These are phyloP conservation scores for Octonoba sinensis DNA, from an alignment of 2,888 invertebrate species.

Conservation along the genomic window DNA sequence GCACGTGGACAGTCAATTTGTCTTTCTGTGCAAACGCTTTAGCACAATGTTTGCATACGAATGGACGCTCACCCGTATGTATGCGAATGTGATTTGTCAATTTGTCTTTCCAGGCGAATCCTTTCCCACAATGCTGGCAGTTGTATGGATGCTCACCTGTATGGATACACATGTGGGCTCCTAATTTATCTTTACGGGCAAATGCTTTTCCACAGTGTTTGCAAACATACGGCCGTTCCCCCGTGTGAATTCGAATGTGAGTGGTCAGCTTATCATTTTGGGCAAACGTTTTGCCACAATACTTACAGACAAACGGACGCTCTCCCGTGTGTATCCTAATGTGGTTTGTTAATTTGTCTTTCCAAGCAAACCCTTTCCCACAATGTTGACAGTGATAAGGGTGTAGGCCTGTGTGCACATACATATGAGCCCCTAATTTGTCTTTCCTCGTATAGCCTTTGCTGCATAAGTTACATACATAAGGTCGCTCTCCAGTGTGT, in stretches of 20 bases:
- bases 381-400: slow-evolving; percentile 75
- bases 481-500: slow-evolving; percentile 74
- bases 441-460: slow-evolving; percentile 61
- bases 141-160: slow-evolving; percentile 72
- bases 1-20: slow-evolving; percentile 75
- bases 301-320: slow-evolving; percentile 75
- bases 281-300: slow-evolving; percentile 70
- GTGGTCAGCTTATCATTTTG: slow-evolving; percentile 60
- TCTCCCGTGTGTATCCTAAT: slow-evolving; percentile 73
- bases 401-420: slow-evolving; percentile 73
- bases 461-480: slow-evolving; percentile 74
- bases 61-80: slow-evolving; percentile 72
- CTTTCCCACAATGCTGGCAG: slow-evolving; percentile 71
- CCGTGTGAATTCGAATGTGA: slow-evolving; percentile 66
- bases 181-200: slow-evolving; percentile 72
- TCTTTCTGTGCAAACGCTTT: slow-evolving; percentile 72
- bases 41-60: slow-evolving; percentile 70
- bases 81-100: slow-evolving; percentile 74
- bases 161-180: slow-evolving; percentile 74
- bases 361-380: slow-evolving; percentile 67
- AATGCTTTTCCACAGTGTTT: slow-evolving; percentile 71
- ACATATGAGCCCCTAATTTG: slow-evolving; percentile 71
- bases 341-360: slow-evolving; percentile 70
- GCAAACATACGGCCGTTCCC: slow-evolving; percentile 72
- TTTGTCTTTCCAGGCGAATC: slow-evolving; percentile 71